A percentile compares a stretch with the other conserved stretches of the same genome.
Evolutionary conservation across 2,888 invertebrate genomes (phyloP).

Genomic region (Acanthopleura granulata): DNA sequence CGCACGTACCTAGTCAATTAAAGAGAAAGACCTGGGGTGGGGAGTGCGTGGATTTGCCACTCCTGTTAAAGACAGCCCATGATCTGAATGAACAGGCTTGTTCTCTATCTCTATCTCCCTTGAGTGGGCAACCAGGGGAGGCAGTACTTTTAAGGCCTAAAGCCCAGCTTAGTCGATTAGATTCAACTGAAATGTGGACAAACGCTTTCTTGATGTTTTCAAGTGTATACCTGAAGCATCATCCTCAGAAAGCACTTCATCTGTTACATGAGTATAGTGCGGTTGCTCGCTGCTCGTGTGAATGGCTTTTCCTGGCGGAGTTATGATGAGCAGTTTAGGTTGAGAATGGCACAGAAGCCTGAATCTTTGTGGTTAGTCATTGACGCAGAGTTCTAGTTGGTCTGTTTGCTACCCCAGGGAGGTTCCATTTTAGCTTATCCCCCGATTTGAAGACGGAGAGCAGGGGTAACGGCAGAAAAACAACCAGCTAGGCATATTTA

Average conservation of each 20-base stretch:
- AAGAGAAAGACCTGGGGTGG: not conserved
- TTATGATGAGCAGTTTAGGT: not conserved
- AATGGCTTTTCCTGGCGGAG: not conserved
- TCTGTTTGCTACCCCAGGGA: not conserved
- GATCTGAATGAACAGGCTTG: not conserved
- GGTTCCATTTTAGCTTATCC: too few relatives aligned
- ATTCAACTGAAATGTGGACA: not conserved
- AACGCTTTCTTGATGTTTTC: not conserved
- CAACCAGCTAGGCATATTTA: too few relatives aligned
- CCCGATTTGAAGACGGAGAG: too few relatives aligned
- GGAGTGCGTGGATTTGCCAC: not conserved
- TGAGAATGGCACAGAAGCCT: not conserved
- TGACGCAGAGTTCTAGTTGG: not conserved
- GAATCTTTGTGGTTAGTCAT: not conserved
- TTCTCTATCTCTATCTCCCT: not conserved
- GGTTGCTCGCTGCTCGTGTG: not conserved
- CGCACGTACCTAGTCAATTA: too few relatives aligned
- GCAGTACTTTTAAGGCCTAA: not conserved
- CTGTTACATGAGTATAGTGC: slow-evolving; percentile 3
- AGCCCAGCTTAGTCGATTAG: not conserved
- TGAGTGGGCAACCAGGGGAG: not conserved
- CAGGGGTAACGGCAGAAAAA: too few relatives aligned
- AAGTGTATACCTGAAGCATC: not conserved
- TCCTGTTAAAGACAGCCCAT: not conserved
- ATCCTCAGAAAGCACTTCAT: not conserved